Percentiles rank a stretch among this genome's conserved stretches.
These are phyloP conservation scores for Diabrotica undecimpunctata DNA, from an alignment of 1,140 invertebrate genomes.

Conservation along the genomic window DNA sequence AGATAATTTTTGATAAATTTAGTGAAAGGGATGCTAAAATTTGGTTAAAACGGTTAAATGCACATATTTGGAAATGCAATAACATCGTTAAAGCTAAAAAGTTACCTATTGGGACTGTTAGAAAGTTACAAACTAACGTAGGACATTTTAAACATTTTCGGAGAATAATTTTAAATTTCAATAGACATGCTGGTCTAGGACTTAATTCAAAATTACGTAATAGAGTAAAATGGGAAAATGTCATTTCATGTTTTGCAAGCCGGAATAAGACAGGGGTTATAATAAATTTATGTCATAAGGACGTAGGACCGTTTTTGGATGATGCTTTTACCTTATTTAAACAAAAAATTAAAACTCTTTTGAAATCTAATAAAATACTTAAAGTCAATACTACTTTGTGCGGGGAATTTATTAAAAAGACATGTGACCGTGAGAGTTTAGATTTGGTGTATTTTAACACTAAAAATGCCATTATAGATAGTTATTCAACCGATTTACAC, in stretches of 20 bases:
- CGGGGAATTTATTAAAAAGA: background rate
- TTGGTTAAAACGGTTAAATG: conserved; percentile 39
- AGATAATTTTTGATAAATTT: too few species aligned
- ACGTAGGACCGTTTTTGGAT: too few species aligned
- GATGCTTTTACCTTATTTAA: background rate
- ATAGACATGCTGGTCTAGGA: conserved; percentile 2
- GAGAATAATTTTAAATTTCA: background rate
- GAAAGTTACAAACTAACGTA: too few species aligned
- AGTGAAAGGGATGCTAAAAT: conserved; percentile 40
- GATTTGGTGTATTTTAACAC: too few species aligned
- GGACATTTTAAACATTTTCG: too few species aligned
- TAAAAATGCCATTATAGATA: conserved; percentile 46
- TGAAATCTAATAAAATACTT: conserved; percentile 42
- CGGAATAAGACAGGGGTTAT: background rate
- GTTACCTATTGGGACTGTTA: background rate
- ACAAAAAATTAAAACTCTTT: conserved; percentile 36
- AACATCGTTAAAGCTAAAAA: background rate
- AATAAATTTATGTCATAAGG: background rate
- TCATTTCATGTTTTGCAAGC: background rate
- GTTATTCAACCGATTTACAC: too few species aligned
- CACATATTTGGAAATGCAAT: conserved; percentile 21
- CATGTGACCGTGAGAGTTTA: conserved; percentile 37
- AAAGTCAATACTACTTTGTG: too few species aligned
- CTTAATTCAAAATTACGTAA: too few species aligned
- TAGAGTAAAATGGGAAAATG: too few species aligned